phyloP scores from a whole-genome alignment of 2,888 invertebrate genomes.

The Lochmaea capreae region DNA sequence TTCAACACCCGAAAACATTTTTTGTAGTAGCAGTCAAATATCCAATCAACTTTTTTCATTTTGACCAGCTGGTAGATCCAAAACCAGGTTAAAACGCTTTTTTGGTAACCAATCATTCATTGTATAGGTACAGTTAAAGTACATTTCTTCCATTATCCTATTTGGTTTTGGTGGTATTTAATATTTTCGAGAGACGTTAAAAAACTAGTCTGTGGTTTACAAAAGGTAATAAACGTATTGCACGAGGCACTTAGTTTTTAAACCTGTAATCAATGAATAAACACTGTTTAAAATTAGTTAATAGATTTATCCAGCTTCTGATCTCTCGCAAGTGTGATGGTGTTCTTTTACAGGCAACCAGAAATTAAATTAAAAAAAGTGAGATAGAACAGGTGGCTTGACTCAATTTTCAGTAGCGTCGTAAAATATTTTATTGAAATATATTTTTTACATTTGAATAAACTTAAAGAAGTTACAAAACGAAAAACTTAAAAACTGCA shows the following conservation, averaged over 20 bases:
- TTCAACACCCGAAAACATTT: not conserved
- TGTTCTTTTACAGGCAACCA: slow-evolving; percentile 7
- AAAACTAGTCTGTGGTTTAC: slow-evolving; percentile 8
- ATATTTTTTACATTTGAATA: no score
- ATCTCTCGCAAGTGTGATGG: slow-evolving; percentile 7
- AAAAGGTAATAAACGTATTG: slow-evolving; percentile 10
- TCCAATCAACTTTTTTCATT: slow-evolving; percentile 1
- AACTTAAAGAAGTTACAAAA: no score
- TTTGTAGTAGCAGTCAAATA: slow-evolving; percentile 1
- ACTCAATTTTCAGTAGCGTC: not conserved
- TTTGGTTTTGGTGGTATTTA: slow-evolving; percentile 10
- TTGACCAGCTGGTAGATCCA: slow-evolving; percentile 7
- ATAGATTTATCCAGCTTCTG: slow-evolving; percentile 1
- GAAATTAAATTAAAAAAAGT: not conserved
- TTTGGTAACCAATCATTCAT: slow-evolving; percentile 7
- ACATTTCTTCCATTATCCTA: slow-evolving; percentile 8
- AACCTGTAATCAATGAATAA: slow-evolving; percentile 8
- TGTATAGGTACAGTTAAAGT: slow-evolving; percentile 2
- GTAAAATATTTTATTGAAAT: not conserved
- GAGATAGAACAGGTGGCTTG: not conserved
- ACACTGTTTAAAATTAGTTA: slow-evolving; percentile 10
- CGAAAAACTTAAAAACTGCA: no score
- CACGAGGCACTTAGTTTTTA: slow-evolving; percentile 10
- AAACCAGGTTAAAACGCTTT: slow-evolving; percentile 1
- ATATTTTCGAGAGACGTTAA: slow-evolving; percentile 2